These are phyloP conservation scores for Ageneiosus marmoratus DNA, from an alignment of 2,113 vertebrate species.

Conservation along the genomic window DNA sequence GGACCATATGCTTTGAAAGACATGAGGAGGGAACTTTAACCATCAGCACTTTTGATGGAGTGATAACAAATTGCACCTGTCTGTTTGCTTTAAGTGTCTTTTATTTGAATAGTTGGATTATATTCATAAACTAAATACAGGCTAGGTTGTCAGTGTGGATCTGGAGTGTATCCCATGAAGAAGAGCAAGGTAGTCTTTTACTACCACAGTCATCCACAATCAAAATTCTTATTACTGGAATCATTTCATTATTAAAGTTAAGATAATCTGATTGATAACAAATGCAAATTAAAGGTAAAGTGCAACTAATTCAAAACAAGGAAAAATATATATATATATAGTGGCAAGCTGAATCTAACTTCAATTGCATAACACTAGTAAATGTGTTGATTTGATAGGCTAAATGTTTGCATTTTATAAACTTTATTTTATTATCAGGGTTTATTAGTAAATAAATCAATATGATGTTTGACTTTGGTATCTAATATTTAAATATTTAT, in stretches of 20 bases:
- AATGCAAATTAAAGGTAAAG: not conserved
- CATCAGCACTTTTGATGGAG: not conserved
- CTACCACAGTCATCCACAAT: not conserved
- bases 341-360: no score
- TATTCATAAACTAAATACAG: not conserved
- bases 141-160: not conserved
- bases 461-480: not conserved
- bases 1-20: constrained; percentile 12
- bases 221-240: not conserved
- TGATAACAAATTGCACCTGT: not conserved
- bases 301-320: no score
- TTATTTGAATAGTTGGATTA: not conserved
- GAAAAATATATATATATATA: no score
- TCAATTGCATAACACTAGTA: not conserved
- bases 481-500: not conserved
- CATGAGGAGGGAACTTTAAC: not conserved
- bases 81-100: not conserved
- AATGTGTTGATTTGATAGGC: not conserved
- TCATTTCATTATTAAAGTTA: not conserved
- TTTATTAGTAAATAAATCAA: not conserved
- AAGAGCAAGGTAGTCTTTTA: not conserved
- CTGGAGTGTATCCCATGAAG: not conserved
- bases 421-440: no score
- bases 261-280: not conserved
- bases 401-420: no score